Conservation (phyloP, 2,888 invertebrate genomes). For the Idaea dimidiata region DNA sequence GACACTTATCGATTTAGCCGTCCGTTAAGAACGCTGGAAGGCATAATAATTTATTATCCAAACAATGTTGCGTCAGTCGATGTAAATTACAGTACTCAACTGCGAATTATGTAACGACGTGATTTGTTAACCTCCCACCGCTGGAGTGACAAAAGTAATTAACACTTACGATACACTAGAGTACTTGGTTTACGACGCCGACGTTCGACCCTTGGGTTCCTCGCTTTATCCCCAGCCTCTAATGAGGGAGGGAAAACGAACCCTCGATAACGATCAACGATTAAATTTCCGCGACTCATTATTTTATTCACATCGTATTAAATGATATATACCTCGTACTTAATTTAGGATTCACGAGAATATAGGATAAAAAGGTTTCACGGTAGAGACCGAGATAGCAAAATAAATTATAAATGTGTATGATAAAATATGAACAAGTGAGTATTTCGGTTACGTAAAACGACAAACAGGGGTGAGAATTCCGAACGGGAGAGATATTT, state of each 20-base stretch:
- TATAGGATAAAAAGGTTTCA: background rate
- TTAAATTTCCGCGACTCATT: slow-evolving; percentile 43
- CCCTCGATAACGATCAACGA: slow-evolving; percentile 57
- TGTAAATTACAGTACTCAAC: slow-evolving; percentile 68
- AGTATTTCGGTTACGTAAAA: slow-evolving; percentile 56
- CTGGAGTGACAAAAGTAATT: slow-evolving; percentile 76
- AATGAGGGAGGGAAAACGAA: slow-evolving; percentile 56
- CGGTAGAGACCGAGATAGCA: slow-evolving; percentile 8
- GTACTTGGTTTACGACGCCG: slow-evolving; percentile 64
- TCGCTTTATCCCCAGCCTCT: slow-evolving; percentile 43
- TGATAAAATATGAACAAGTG: slow-evolving; percentile 36
- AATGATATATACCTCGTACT: slow-evolving; percentile 7
- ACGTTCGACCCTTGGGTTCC: slow-evolving; percentile 58
- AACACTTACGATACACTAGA: slow-evolving; percentile 74
- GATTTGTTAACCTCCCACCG: slow-evolving; percentile 70
- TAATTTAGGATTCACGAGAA: slow-evolving; percentile 10
- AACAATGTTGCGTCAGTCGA: slow-evolving; percentile 69
- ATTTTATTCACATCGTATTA: slow-evolving; percentile 24
- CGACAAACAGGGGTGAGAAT: slow-evolving; percentile 68
- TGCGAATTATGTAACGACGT: slow-evolving; percentile 62
- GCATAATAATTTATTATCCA: slow-evolving; percentile 72
- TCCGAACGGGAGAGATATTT: slow-evolving; percentile 62
- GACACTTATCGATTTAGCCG: slow-evolving; percentile 74
- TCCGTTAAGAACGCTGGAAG: slow-evolving; percentile 70
- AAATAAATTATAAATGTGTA: slow-evolving; percentile 28